Conservation (phyloP, 2,797 vertebrate species). For the Rhyacichthys aspro region DNA sequence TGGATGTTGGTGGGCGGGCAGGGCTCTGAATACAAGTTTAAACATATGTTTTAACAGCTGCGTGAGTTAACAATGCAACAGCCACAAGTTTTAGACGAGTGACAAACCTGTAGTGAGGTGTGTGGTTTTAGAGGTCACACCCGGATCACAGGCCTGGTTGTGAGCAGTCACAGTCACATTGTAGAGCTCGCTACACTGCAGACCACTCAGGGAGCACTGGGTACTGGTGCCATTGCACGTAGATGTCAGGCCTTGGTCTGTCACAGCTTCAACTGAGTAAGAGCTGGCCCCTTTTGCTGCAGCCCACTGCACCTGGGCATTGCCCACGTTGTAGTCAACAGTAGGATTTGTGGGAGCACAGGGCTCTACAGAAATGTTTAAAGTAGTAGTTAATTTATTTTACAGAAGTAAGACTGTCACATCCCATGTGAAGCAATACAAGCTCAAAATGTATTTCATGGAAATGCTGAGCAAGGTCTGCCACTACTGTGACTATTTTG, state of each 20-base stretch:
- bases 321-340: slow-evolving; percentile 52
- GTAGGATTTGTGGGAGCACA: slow-evolving; percentile 49
- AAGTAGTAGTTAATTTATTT: no score
- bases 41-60: not conserved
- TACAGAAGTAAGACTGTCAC: no score
- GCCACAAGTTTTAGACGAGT: not conserved
- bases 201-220: slow-evolving; percentile 57
- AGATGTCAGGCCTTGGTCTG: slow-evolving; percentile 12
- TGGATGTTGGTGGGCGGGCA: slow-evolving; percentile 74
- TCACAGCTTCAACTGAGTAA: slow-evolving; percentile 60
- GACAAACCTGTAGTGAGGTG: slow-evolving; percentile 66
- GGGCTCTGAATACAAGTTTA: slow-evolving; percentile 60
- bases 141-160: slow-evolving; percentile 50
- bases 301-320: slow-evolving; percentile 48
- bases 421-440: no score
- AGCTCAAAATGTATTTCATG: no score
- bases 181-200: slow-evolving; percentile 73
- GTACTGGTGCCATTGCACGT: slow-evolving; percentile 51
- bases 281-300: slow-evolving; percentile 32
- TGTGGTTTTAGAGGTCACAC: slow-evolving; percentile 36
- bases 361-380: slow-evolving; percentile 2
- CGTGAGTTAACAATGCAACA: not conserved
- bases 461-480: not conserved
- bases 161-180: slow-evolving; percentile 66
- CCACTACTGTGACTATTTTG: no score